These are phyloP conservation scores for Lepidochrysops patricia DNA, from an alignment of 2,888 invertebrate genomes.

Conservation along the genomic window DNA sequence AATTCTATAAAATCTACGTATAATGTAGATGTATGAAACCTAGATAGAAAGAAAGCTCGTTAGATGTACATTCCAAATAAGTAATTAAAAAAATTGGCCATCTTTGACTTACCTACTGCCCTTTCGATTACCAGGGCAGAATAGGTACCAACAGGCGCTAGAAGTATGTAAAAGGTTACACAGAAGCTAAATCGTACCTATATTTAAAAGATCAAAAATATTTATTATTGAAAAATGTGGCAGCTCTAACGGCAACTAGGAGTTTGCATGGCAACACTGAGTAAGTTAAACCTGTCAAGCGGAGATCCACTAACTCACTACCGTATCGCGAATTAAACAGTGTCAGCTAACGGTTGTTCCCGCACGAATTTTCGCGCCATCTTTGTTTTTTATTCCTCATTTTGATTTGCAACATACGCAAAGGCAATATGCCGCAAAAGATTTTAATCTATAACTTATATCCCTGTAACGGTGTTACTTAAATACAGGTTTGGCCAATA, in stretches of 20 bases:
- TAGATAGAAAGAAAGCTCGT: too few species aligned
- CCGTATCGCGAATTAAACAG: constrained; percentile 10
- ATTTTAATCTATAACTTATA: not conserved
- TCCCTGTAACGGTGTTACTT: not conserved
- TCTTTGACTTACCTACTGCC: too few species aligned
- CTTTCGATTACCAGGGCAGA: too few species aligned
- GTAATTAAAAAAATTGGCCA: too few species aligned
- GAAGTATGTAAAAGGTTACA: too few species aligned
- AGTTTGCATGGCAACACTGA: not conserved
- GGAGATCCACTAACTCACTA: constrained; percentile 8
- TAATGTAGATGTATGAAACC: too few species aligned
- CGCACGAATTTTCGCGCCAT: constrained; percentile 7
- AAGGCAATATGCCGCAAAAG: not conserved
- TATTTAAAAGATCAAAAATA: too few species aligned
- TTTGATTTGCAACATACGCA: not conserved
- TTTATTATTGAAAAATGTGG: not conserved
- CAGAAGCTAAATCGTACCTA: too few species aligned
- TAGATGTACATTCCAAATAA: too few species aligned
- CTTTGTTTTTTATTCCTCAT: not conserved
- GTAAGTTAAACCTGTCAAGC: not conserved
- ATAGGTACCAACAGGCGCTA: too few species aligned
- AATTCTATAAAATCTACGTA: too few species aligned
- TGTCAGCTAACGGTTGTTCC: constrained; percentile 10
- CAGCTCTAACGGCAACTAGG: not conserved
- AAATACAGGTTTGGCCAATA: not conserved